Percentiles rank a stretch among this genome's conserved stretches.
phyloP scores from a whole-genome alignment of 2,113 vertebrate genomes.

The Todiramphus chloris region DNA sequence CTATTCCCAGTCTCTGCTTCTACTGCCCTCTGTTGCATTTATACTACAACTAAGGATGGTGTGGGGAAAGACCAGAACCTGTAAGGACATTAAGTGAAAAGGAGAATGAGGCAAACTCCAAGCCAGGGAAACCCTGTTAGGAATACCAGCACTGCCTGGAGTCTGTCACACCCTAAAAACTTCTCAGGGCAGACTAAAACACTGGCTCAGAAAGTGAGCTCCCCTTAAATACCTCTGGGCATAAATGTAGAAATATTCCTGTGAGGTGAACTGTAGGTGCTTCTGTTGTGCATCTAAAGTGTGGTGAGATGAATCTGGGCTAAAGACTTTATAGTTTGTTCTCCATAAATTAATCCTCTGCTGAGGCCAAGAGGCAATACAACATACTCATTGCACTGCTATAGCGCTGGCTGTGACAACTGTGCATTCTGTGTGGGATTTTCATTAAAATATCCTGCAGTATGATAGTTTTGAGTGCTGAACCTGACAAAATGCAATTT shows the following conservation, averaged over 20 bases:
- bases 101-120: background rate
- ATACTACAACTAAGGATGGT: background rate
- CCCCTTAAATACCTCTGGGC: background rate
- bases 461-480: background rate
- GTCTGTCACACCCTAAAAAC: background rate
- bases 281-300: background rate
- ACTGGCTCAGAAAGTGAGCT: background rate
- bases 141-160: background rate
- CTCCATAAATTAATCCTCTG: background rate
- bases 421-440: background rate
- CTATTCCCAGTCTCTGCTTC: background rate
- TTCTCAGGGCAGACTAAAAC: background rate
- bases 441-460: background rate
- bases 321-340: background rate
- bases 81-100: background rate
- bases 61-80: background rate
- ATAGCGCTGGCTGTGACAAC: background rate
- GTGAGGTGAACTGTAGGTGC: background rate
- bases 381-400: background rate
- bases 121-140: background rate
- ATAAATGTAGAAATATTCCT: background rate
- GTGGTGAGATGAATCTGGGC: background rate
- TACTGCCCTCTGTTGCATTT: background rate
- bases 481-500: background rate
- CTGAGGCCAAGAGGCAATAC: background rate